These are phyloP conservation scores for Sternarchorhynchus goeldii DNA, from an alignment of 2,797 vertebrate species.

Conservation along the genomic window DNA sequence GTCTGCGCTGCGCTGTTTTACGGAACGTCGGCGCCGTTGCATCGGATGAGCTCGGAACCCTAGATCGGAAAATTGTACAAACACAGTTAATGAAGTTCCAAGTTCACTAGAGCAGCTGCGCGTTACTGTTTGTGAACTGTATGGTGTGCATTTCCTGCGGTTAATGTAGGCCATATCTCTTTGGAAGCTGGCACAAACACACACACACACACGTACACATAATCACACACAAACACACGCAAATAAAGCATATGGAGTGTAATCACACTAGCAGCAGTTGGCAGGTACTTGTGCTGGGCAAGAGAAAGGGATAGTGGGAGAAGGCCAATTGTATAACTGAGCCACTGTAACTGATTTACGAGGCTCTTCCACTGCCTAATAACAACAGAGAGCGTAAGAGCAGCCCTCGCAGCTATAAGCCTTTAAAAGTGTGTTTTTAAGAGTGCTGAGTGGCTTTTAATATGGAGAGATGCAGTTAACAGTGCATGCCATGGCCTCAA, in stretches of 20 bases:
- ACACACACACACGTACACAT: neutral
- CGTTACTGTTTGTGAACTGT: too few species aligned
- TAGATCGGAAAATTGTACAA: too few species aligned
- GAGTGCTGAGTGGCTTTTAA: constrained; percentile 72
- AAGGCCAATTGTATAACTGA: constrained; percentile 18
- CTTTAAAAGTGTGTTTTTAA: constrained; percentile 59
- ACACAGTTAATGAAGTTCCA: neutral
- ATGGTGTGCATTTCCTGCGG: neutral
- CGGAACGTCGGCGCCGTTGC: too few species aligned
- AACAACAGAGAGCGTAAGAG: constrained; percentile 59
- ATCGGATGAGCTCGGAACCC: too few species aligned
- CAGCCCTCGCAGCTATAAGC: constrained; percentile 60
- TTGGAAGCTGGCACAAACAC: neutral
- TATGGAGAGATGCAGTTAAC: constrained; percentile 70
- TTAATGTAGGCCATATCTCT: neutral
- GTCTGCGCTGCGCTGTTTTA: too few species aligned
- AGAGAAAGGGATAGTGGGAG: constrained; percentile 8
- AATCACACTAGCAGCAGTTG: constrained; percentile 19
- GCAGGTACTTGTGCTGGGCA: constrained; percentile 11
- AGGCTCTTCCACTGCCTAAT: constrained; percentile 39
- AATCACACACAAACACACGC: neutral
- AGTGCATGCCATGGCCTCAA: constrained; percentile 65
- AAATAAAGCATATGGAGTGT: constrained; percentile 16
- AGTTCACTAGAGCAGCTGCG: too few species aligned
- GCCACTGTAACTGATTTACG: constrained; percentile 39